Conservation (phyloP, 2,113 vertebrate genomes). For the Istiophorus platypterus region DNA sequence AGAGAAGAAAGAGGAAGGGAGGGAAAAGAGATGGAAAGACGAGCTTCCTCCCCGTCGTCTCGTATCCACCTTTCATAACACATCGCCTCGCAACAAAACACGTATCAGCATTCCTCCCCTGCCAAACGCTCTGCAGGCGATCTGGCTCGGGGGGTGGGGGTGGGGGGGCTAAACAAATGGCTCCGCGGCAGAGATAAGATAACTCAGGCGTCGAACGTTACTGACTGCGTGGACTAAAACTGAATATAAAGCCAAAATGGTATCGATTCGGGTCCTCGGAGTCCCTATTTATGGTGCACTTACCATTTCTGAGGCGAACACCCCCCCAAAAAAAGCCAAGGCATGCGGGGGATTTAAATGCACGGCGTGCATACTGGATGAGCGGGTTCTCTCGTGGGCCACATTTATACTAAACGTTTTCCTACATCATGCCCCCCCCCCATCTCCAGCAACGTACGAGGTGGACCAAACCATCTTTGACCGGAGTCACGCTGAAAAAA, state of each 20-base stretch:
- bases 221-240: slow-evolving; percentile 45
- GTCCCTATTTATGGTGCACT: slow-evolving; percentile 47
- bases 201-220: slow-evolving; percentile 54
- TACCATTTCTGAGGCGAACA: slow-evolving; percentile 53
- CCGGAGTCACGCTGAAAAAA: no score
- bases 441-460: slow-evolving; percentile 1
- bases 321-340: slow-evolving; percentile 36
- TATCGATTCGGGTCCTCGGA: slow-evolving; percentile 52
- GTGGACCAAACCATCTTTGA: not conserved
- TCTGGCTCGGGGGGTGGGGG: slow-evolving; percentile 29
- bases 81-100: slow-evolving; percentile 37
- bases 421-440: not conserved
- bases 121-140: slow-evolving; percentile 41
- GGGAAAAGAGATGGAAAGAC: not conserved
- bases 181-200: slow-evolving; percentile 53
- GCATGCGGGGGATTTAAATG: slow-evolving; percentile 40
- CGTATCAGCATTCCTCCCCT: slow-evolving; percentile 43
- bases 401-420: slow-evolving; percentile 27
- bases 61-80: slow-evolving; percentile 36
- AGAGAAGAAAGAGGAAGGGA: not conserved
- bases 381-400: slow-evolving; percentile 1
- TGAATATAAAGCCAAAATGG: slow-evolving; percentile 62
- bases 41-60: not conserved
- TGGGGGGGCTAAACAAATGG: slow-evolving; percentile 52
- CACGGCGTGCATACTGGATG: not conserved